These are phyloP conservation scores for Myioborus melanocephalus DNA, from an alignment of 2,797 vertebrate genomes.

Conservation along the genomic window DNA sequence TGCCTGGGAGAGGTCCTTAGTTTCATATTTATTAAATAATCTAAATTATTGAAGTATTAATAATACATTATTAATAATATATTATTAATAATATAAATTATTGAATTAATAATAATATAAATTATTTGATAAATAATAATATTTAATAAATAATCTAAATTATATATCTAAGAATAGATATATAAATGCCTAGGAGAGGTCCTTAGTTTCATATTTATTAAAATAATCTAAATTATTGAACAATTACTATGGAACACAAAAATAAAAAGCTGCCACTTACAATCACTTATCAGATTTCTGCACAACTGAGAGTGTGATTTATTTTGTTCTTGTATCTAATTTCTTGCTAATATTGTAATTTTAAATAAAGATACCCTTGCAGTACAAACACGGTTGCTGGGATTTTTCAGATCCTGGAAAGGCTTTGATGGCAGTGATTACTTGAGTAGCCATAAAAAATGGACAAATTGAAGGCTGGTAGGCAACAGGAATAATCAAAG, in stretches of 20 bases:
- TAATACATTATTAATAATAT: too few species aligned
- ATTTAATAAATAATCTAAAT: too few species aligned
- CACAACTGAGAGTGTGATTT: neutral
- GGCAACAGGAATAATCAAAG: conserved; percentile 7
- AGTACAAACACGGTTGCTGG: neutral
- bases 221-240: neutral
- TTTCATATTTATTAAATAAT: neutral
- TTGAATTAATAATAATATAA: too few species aligned
- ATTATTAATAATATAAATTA: neutral
- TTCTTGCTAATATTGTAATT: neutral
- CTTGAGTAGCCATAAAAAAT: neutral
- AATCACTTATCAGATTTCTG: neutral
- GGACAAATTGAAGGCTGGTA: neutral
- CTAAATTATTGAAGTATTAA: too few species aligned
- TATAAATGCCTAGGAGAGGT: neutral
- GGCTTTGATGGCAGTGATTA: neutral
- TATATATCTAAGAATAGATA: neutral
- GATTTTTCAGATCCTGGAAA: neutral
- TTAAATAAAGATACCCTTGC: neutral
- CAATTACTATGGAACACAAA: rapidly evolving
- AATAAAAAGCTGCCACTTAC: neutral
- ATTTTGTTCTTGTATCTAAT: neutral
- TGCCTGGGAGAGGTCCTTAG: neutral
- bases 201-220: neutral
- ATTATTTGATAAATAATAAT: too few species aligned